phyloP scores from a whole-genome alignment of 30 jellyfish, hydroid and myxozoan genomes.

The Aurelia aurita region DNA sequence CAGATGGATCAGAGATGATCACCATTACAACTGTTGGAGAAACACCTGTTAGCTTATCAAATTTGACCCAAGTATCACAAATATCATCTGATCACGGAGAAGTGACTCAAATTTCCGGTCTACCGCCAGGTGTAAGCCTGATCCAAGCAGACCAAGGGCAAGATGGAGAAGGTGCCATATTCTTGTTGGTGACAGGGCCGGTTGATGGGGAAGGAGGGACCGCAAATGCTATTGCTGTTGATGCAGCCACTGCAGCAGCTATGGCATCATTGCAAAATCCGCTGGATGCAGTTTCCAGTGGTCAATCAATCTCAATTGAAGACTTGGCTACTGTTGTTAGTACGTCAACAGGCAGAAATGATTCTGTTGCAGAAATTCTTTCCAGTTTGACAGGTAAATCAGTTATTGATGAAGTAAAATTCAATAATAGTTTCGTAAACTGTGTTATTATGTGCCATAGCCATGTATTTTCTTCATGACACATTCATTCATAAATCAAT shows the following conservation, averaged over 20 bases:
- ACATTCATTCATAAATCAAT: too few relatives aligned
- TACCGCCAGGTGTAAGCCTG: constrained; percentile 82
- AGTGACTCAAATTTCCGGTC: constrained; percentile 53
- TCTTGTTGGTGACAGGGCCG: constrained; percentile 83
- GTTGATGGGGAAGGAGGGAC: constrained; percentile 75
- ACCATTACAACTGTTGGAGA: constrained; percentile 47
- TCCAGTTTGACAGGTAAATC: constrained; percentile 62
- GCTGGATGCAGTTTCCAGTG: constrained; percentile 67
- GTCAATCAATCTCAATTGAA: constrained; percentile 56
- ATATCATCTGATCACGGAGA: constrained; percentile 60
- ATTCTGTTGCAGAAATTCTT: constrained; percentile 71
- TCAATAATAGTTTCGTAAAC: too few relatives aligned
- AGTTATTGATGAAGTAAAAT: too few relatives aligned
- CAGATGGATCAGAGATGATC: constrained; percentile 7
- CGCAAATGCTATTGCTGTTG: constrained; percentile 78
- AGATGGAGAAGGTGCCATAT: constrained; percentile 78
- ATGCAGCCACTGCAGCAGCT: constrained; percentile 79
- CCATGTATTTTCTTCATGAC: too few relatives aligned
- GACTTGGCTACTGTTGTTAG: constrained; percentile 59
- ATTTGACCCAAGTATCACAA: constrained; percentile 54
- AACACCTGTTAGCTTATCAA: constrained; percentile 38
- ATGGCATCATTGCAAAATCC: constrained; percentile 75
- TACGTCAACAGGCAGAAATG: constrained; percentile 54
- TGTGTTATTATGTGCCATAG: too few relatives aligned
- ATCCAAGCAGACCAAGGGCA: constrained; percentile 77